Base-by-base conservation (phyloP, 2,888 invertebrate genomes). In the Melieria picta region DNA sequence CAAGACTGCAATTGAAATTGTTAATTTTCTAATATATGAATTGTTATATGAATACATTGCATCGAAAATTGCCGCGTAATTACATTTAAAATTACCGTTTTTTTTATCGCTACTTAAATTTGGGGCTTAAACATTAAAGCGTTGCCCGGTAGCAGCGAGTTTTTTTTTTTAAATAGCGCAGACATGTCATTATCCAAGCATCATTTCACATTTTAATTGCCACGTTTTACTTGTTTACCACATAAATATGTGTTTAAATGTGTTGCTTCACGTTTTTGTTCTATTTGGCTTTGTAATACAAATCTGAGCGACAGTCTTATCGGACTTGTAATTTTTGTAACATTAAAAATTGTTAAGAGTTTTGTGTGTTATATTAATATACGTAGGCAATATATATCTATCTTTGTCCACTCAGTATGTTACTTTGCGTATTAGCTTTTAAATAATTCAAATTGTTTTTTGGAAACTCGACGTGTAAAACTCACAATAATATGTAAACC, bases 171-270 rank as follows among this genome's bases (percentile, higher is more conserved):
- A 30, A 5, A 9, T 65, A 30, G 30, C 11, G 13, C 30, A 45
- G 43, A 5, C 45, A 9, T 65, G 3, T 55, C 55, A 30, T 66
- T 57, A 13, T 66, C 13, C 46, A 52, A 69, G 10, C 52, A 52
- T 52, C 68, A 75, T 61, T 30, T 7, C 4, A 10, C 45, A 61
- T 61, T 43, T 61, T 30, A 61, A 61, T 42, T 61, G n/a, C n/a
- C 64, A 75, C 75, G 74, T 78, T 76, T 78, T 30, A 2, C 30
- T 30, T 30, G 30, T 30, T 30, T 30, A 30, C 30, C 30, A 30
- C 30, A 30, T 30, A 16, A 16, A 16, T 16, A 30, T 30, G 30
- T 30, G 30, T 30, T 30, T 30, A 30, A 30, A 30, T 30, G 30
- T 30, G 30, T 30, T 30, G 30, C 30, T 64, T 63, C 74, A 9